A percentile compares a stretch with the other conserved stretches of the same genome.
phyloP scores from a whole-genome alignment of 2,113 vertebrate species.

The Stigmatopora nigra region DNA sequence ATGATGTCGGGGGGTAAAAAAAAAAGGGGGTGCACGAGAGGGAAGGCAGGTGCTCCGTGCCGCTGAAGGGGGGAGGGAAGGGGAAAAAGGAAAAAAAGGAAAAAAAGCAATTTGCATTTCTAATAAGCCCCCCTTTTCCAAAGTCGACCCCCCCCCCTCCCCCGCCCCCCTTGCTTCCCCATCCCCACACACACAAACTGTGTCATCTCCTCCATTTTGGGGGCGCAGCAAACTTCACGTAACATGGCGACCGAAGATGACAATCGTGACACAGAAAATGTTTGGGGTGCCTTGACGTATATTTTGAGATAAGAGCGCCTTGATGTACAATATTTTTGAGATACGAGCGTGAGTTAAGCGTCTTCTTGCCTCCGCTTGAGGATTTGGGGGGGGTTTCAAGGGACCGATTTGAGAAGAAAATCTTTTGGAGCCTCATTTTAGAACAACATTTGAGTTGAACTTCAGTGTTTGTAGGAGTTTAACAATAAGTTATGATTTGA shows the following conservation, averaged over 20 bases:
- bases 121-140: constrained; percentile 38
- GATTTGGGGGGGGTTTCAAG: too few species aligned
- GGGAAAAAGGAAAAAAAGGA: background rate
- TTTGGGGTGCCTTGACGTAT: too few species aligned
- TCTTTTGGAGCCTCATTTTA: too few species aligned
- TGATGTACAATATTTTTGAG: too few species aligned
- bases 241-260: constrained; percentile 44
- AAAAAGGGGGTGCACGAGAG: constrained; percentile 28
- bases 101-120: constrained; percentile 53
- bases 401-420: too few species aligned
- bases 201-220: constrained; percentile 52
- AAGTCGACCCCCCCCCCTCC: background rate
- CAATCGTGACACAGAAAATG: too few species aligned
- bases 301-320: too few species aligned
- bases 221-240: constrained; percentile 37
- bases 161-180: constrained; percentile 16
- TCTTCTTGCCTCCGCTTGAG: too few species aligned
- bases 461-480: too few species aligned
- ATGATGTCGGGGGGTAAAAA: background rate
- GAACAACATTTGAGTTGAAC: too few species aligned
- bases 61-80: background rate
- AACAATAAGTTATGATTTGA: too few species aligned
- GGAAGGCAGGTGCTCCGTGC: constrained; percentile 59
- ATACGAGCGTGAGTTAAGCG: too few species aligned
- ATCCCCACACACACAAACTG: constrained; percentile 9